These are phyloP conservation scores for Gymnocephalus cernua DNA, from an alignment of 2,113 vertebrate species.

Conservation along the genomic window DNA sequence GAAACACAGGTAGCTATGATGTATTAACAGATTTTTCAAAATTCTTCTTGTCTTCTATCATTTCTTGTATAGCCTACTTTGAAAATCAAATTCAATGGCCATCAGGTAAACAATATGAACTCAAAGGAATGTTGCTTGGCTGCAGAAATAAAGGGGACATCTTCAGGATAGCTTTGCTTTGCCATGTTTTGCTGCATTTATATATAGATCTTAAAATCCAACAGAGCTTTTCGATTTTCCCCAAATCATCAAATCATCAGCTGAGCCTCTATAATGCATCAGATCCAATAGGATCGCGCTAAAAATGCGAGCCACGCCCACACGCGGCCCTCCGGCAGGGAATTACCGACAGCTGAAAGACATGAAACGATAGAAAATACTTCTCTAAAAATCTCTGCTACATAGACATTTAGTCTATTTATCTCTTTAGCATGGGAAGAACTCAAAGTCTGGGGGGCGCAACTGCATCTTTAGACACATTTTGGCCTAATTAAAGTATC, in stretches of 20 bases:
- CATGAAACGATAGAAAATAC: slow-evolving; percentile 67
- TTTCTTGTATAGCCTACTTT: background rate
- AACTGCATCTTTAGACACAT: slow-evolving; percentile 77
- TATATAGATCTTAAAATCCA: slow-evolving; percentile 30
- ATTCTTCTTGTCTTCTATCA: background rate
- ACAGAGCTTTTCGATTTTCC: slow-evolving; percentile 26
- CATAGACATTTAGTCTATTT: slow-evolving; percentile 67
- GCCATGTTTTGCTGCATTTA: slow-evolving; percentile 9
- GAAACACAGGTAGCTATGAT: background rate
- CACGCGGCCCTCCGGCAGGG: slow-evolving; percentile 53
- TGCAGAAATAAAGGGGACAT: background rate
- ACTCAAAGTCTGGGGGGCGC: slow-evolving; percentile 68
- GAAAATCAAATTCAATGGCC: background rate
- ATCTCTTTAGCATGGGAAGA: slow-evolving; percentile 67
- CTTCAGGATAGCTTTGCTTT: slow-evolving; percentile 1
- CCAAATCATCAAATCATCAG: slow-evolving; percentile 46
- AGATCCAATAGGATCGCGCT: slow-evolving; percentile 20
- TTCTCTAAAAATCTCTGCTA: slow-evolving; percentile 58
- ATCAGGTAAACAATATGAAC: background rate
- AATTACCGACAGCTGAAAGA: slow-evolving; percentile 61
- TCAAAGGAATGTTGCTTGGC: background rate
- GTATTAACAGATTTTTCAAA: background rate
- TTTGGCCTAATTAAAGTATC: slow-evolving; percentile 82
- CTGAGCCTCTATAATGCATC: slow-evolving; percentile 24
- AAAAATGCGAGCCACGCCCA: slow-evolving; percentile 49